Conservation (phyloP, 2,113 vertebrate genomes). For the Ginglymostoma cirratum region DNA sequence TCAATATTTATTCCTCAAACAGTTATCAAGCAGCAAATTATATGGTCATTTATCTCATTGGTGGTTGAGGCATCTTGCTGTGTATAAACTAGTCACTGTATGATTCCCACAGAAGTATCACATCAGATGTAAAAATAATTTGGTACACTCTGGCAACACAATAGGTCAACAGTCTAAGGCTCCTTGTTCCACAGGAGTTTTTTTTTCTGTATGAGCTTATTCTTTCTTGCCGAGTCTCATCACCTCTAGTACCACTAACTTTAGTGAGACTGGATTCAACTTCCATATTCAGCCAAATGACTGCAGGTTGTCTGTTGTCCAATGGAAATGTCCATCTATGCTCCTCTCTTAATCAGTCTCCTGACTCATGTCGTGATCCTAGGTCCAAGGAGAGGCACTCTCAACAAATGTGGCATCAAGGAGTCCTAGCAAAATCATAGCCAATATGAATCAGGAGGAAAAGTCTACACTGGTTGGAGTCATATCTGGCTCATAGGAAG, state of each 20-base stretch:
- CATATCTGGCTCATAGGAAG: neutral
- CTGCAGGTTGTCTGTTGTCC: neutral
- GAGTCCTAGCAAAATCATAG: neutral
- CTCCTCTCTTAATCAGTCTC: neutral
- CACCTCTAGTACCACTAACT: neutral
- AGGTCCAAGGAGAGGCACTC: neutral
- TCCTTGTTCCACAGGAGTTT: neutral
- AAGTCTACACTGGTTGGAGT: neutral
- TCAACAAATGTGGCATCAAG: neutral
- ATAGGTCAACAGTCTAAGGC: neutral
- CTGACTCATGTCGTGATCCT: neutral
- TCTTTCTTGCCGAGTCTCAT: neutral
- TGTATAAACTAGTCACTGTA: neutral
- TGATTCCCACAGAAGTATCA: neutral
- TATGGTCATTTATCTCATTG: neutral
- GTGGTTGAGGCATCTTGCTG: neutral
- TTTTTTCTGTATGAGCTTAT: neutral
- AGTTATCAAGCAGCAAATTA: neutral
- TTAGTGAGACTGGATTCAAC: neutral
- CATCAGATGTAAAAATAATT: neutral
- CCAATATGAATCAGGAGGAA: neutral
- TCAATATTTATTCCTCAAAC: neutral
- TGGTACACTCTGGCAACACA: neutral
- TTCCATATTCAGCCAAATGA: neutral
- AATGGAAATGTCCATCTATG: neutral